A percentile compares a stretch with the other conserved stretches of the same genome.
These are phyloP conservation scores for Sogatella furcifera DNA, from an alignment of 1,140 invertebrate genomes.

Conservation along the genomic window DNA sequence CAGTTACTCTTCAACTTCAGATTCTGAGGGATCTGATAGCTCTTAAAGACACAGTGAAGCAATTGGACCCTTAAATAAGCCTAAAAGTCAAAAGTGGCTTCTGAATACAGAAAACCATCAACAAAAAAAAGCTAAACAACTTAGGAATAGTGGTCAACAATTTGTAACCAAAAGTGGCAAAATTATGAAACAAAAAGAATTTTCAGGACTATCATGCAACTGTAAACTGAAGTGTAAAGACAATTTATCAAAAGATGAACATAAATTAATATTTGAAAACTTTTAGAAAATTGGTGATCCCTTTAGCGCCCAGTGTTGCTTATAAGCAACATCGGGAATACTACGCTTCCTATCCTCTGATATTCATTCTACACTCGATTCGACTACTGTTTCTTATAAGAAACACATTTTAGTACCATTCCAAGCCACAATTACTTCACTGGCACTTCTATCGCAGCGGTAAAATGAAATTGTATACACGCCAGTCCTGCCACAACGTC, in stretches of 20 bases:
- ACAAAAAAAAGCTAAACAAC: background rate
- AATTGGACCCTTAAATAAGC: background rate
- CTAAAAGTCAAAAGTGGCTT: background rate
- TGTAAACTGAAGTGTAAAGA: slow-evolving; percentile 1
- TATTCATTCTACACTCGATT: too few relatives aligned
- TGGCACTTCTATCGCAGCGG: too few relatives aligned
- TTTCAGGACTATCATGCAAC: background rate
- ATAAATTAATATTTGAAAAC: slow-evolving; percentile 2
- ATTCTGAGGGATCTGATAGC: background rate
- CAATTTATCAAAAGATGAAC: background rate
- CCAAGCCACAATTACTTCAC: too few relatives aligned
- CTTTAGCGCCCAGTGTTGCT: too few relatives aligned
- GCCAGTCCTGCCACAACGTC: too few relatives aligned
- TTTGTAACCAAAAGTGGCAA: background rate
- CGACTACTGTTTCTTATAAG: too few relatives aligned
- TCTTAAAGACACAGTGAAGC: background rate
- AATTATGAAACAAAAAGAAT: background rate
- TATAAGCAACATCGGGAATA: too few relatives aligned
- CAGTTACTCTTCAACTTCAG: background rate
- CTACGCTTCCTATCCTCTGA: too few relatives aligned
- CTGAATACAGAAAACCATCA: background rate
- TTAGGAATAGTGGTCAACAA: too few relatives aligned
- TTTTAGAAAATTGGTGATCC: background rate
- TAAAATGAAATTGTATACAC: too few relatives aligned
- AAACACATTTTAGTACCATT: too few relatives aligned